Conservation (phyloP, 2,113 vertebrate genomes). For the Chrysochloris asiatica region DNA sequence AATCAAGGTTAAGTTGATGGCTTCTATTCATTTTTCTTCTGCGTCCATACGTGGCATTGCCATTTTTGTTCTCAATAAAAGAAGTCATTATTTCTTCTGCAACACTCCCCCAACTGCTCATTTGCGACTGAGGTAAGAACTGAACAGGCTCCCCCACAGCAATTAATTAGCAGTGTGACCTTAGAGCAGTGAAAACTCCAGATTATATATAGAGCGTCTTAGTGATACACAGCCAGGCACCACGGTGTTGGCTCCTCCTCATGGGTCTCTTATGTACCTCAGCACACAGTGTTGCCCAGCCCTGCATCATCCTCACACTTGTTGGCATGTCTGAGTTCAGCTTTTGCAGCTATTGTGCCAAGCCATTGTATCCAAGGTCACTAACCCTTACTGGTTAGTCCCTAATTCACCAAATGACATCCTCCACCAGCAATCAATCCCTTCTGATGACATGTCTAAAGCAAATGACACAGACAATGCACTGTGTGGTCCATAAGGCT, state of each 20-base stretch:
- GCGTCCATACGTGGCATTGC: constrained; percentile 1
- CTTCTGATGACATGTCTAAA: background rate
- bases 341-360: background rate
- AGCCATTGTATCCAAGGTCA: background rate
- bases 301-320: background rate
- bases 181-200: background rate
- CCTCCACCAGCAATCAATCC: background rate
- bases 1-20: constrained; percentile 56
- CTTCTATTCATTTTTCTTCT: constrained; percentile 43
- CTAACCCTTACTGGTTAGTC: background rate
- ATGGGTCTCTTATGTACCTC: background rate
- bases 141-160: background rate
- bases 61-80: constrained; percentile 23
- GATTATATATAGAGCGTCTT: background rate
- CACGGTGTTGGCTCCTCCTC: no score
- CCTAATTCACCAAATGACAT: background rate
- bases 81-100: background rate
- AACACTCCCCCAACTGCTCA: background rate
- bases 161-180: constrained; percentile 42
- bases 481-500: background rate
- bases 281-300: background rate
- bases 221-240: background rate
- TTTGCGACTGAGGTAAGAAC: background rate
- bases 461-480: background rate
- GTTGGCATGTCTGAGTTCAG: no score